Evolutionary conservation across 2,113 vertebrate genomes (phyloP), one percentile per base, ranked within the genome.

Genomic region (Pseudorectes ferrugineus): DNA sequence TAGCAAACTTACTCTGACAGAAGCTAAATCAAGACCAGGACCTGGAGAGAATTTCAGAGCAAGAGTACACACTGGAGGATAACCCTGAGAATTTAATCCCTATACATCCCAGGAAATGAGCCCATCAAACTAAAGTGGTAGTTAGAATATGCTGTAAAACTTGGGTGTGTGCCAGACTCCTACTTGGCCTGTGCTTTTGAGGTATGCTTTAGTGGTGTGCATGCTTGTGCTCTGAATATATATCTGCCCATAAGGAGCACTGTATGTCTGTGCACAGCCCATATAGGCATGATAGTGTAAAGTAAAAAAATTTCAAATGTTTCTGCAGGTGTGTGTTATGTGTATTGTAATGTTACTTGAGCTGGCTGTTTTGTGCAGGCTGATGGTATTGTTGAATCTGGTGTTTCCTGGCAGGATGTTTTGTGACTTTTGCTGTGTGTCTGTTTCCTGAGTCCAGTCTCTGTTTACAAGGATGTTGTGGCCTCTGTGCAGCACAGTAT

Each of bases 391-490:
- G 97, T 98, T 97, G 95, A 96, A 96, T 96, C 94, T 96, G 85
- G 77, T 36, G 97, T 96, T 98, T 98, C 98, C 98, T 98, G 97
- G 67, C 98, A 98, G 98, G 98, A 98, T 98, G 98, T 98, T 98
- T 98, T 96, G 96, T 97, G 97, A 96, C 95, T 97, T 98, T 97
- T 96, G 97, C 97, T 98, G 97, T 97, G 97, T 77, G 89, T 94
- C 93, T 93, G 97, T 97, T 98, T 98, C 98, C 98, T 98, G 97
- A 97, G 92, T 77, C 93, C 78, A 83, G 93, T 70, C 93, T 96
- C 91, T 96, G 91, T 96, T 96, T 97, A 98, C 97, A 96, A 92
- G 96, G 95, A 95, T 95, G 94, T 86, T 95, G 97, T 96, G 96
- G 96, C 96, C 95, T 91, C 90, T 88, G 5, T 79, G 79, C 49